Percentiles rank a stretch among this genome's conserved stretches.
Conservation (phyloP, 2,888 invertebrate genomes). For the Habroteleia sp. region DNA sequence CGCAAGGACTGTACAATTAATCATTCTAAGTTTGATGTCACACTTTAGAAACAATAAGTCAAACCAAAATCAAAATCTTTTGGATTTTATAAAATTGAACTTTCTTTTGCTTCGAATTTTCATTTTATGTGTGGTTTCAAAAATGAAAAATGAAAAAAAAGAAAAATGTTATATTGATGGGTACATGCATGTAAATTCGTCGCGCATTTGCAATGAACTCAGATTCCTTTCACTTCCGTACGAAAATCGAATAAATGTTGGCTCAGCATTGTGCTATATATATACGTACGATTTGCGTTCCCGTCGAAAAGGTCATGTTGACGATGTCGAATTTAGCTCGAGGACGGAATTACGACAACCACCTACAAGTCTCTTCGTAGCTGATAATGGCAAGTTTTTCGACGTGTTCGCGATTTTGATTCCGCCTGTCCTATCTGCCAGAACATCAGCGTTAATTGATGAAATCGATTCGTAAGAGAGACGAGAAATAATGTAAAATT, state of each 20-base stretch:
- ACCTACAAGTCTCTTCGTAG: conserved; percentile 93
- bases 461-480: conserved; percentile 1
- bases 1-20: background rate
- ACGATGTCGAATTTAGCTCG: conserved; percentile 88
- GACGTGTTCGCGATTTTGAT: conserved; percentile 89
- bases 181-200: conserved; percentile 43
- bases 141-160: conserved; percentile 44
- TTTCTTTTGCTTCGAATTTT: background rate
- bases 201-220: conserved; percentile 65
- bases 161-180: conserved; percentile 33
- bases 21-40: no score
- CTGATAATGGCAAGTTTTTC: conserved; percentile 89
- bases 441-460: conserved; percentile 62
- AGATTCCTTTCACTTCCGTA: conserved; percentile 88
- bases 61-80: no score
- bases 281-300: conserved; percentile 89
- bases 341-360: conserved; percentile 92
- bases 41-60: no score
- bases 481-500: no score
- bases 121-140: background rate
- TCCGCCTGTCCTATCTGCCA: conserved; percentile 86
- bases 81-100: background rate
- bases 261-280: conserved; percentile 91
- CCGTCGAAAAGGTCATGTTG: conserved; percentile 91
- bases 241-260: conserved; percentile 90